Evolutionary conservation across 2,797 vertebrate genomes (phyloP), one percentile per base, ranked within the genome.

Genomic region (Taeniopygia guttata): DNA sequence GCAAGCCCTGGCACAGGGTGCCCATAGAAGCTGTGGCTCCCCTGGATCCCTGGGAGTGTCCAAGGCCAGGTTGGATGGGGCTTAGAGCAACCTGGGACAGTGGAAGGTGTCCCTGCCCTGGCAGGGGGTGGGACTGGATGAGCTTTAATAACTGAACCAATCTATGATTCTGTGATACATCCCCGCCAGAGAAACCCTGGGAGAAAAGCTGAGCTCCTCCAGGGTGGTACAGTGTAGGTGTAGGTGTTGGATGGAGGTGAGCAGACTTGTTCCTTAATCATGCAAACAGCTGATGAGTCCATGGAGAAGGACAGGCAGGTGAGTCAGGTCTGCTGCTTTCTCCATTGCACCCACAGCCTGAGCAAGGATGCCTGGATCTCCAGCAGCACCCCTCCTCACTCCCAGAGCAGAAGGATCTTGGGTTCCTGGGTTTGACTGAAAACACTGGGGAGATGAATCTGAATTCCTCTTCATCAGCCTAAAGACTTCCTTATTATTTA

Each of bases 401-500:
- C 43, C 0, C 1, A 49, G 38, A 60, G 66, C 54, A 45, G 27
- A 43, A 34, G 58, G 42, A 69, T 16, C 54, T 34, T 38, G 58
- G n/a, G 38, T 73, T 77, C 60, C 79, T 86, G 32, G 8, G 27
- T 74, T 76, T 73, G 34, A 67, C 70, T 62, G 68, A 54, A 87
- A 94, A 76, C 45, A 21, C 0, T 2, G 2, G 29, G 34, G 46
- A 86, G 43, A 76, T 56, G 23, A 88, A 79, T 62, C 69, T 58
- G 54, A 84, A 92, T 77, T 92, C 85, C 72, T 92, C 66, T 76
- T 84, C 67, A 74, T 74, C 85, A 73, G 72, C 60, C 67, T 74
- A 55, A 91, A 88, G 58, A 58, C 43, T 86, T 40, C 30, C 74
- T 88, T 43, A 60, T 77, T 79, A 70, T 78, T 86, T 40, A 22